These are phyloP conservation scores for Pollachius pollachius DNA, from an alignment of 2,113 vertebrate genomes.

Conservation along the genomic window DNA sequence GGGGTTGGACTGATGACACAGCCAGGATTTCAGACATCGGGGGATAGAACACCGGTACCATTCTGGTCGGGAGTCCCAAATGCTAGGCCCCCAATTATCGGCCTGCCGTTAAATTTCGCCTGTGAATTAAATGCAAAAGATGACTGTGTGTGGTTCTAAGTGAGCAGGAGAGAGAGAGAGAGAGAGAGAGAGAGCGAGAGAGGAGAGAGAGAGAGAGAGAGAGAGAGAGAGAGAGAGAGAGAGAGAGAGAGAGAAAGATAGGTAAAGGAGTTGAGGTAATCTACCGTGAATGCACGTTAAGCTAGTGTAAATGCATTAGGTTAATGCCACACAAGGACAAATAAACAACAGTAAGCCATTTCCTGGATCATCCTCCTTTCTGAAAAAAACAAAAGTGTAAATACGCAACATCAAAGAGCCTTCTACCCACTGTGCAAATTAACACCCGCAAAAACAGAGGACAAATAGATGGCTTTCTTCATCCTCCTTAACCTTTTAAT, in stretches of 20 bases:
- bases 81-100: background rate
- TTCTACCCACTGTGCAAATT: constrained; percentile 55
- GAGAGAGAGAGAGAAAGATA: constrained; percentile 5
- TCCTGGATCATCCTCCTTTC: constrained; percentile 28
- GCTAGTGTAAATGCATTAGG: constrained; percentile 6
- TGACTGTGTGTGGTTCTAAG: background rate
- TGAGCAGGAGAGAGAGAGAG: background rate
- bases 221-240: no score
- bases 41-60: no score
- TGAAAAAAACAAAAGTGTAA: constrained; percentile 27
- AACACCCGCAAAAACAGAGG: constrained; percentile 55
- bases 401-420: background rate
- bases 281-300: background rate
- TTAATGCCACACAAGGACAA: constrained; percentile 50
- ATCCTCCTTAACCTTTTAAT: constrained; percentile 68
- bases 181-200: no score
- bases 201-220: constrained; percentile 11
- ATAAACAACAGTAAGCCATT: constrained; percentile 48
- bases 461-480: constrained; percentile 58
- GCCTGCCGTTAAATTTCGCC: constrained; percentile 1
- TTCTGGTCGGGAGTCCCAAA: no score
- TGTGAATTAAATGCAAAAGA: background rate
- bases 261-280: background rate
- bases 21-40: no score
- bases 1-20: no score